Base-by-base conservation (phyloP, 2,888 invertebrate species). In the Cylindroiulus punctatus region DNA sequence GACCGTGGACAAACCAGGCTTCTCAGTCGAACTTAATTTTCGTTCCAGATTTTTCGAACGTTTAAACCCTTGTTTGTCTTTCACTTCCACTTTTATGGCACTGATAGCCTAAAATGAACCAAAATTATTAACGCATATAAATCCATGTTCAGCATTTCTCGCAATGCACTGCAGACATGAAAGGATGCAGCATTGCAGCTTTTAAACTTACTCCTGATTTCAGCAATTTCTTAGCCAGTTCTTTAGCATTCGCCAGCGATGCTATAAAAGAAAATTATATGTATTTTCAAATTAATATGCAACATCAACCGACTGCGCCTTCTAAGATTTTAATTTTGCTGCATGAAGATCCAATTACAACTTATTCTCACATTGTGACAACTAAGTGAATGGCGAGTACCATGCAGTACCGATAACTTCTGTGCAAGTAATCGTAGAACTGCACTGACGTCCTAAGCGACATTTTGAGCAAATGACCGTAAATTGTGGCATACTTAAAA, bases 201-300 rank as follows among this genome's bases (percentile, higher is more conserved):
- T 81, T 22, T 82, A 22, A 22, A 88, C 89, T 96, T 85, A 96
- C 97, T 14, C 98, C 98, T 88, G 97, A 96, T 91, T 97, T 97
- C 1, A 98, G 94, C n/a, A 98, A 92, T 90, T 98, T 98, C 87
- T 97, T 95, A 0, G 98, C 98, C 40, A 97, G 96, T 92, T 98
- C 98, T 83, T 97, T 94, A 2, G 98, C 98, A 92, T 97, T 93
- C 0, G 96, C 96, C 32, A 30, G 81, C 26, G 81, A 30, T 44
- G 81, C 76, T 76, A 26, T 12, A 85, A 85, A 19, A 40, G 3
- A 10, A 85, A 47, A 22, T 8, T 40, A 40, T 40, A n/a, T n/a
- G n/a, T n/a, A n/a, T n/a, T n/a, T n/a, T n/a, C n/a, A n/a, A n/a
- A n/a, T n/a, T n/a, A n/a, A n/a, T n/a, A n/a, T n/a, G n/a, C n/a